A percentile compares a stretch with the other conserved stretches of the same genome.
phyloP scores from a whole-genome alignment of 1,140 invertebrate species.

The Wasmannia auropunctata region DNA sequence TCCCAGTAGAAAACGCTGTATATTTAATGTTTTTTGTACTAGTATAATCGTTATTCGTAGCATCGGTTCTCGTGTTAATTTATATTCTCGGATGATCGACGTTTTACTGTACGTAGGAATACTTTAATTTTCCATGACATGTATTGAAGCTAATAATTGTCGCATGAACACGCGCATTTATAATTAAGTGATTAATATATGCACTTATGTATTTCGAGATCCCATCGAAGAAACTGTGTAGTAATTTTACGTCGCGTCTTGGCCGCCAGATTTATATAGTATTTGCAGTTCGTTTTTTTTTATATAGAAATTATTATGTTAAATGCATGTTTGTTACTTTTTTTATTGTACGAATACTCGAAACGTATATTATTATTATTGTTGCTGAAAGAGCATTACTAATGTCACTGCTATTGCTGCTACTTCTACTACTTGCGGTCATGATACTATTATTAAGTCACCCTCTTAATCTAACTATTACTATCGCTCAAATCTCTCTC shows the following conservation, averaged over 20 bases:
- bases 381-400: slow-evolving; percentile 43
- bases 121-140: slow-evolving; percentile 38
- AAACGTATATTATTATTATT: slow-evolving; percentile 38
- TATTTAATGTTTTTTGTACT: slow-evolving; percentile 41
- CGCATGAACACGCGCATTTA: slow-evolving; percentile 41
- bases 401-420: slow-evolving; percentile 59
- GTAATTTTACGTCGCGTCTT: slow-evolving; percentile 18
- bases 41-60: background rate
- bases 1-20: too few relatives aligned
- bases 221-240: slow-evolving; percentile 9
- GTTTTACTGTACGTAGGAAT: slow-evolving; percentile 43
- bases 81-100: slow-evolving; percentile 41
- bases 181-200: slow-evolving; percentile 35
- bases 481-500: slow-evolving; percentile 45
- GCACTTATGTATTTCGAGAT: background rate
- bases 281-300: slow-evolving; percentile 29
- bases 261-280: slow-evolving; percentile 7
- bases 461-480: slow-evolving; percentile 41
- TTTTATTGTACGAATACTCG: slow-evolving; percentile 25
- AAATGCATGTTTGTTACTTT: slow-evolving; percentile 36
- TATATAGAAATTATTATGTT: slow-evolving; percentile 39
- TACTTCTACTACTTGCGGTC: slow-evolving; percentile 60
- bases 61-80: slow-evolving; percentile 12
- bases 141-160: slow-evolving; percentile 29
- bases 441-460: slow-evolving; percentile 59